Evolutionary conservation across 2,797 vertebrate species (phyloP), one percentile per base, ranked within the genome.

Genomic region (Periophthalmus magnuspinnatus): DNA sequence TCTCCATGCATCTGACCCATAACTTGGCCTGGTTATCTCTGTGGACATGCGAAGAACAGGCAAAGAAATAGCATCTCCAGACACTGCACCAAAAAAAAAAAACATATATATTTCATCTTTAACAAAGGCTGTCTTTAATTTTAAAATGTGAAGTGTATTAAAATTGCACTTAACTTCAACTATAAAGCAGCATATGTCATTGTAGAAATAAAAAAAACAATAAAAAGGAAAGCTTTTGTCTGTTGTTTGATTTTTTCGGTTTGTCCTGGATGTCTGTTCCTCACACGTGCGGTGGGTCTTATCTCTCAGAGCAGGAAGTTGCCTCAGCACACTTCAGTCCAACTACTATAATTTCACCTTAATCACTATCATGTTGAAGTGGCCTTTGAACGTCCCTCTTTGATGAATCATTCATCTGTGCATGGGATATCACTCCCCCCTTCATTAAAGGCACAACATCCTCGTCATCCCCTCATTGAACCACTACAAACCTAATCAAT

Each of bases 381-480:
- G 60, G 47, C 52, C 70, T 82, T 86, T 86, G 81, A 86, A 79
- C 65, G 38, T 10, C 59, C 57, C 50, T 58, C 71, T 88, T 84
- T 84, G 71, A 87, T 85, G 66, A 86, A 88, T 81, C 47, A 81
- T 86, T 87, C 62, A 85, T 79, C 38, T 69, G 71, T 74, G 65
- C 67, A 66, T 75, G 65, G 78, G 74, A 84, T 77, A 76, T 76
- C 65, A 75, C 78, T 68, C 61, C 48, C 75, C 54, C 32, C 62
- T 72, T 86, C 56, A 74, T 82, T 80, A 72, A 57, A 63, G 60
- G 17, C 60, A 55, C 65, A 61, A 74, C 57, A 66, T 68, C 59
- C 59, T 65, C n/a, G 55, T 70, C 22, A 48, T 41, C 71, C 33
- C 76, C 77, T 83, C 65, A 5, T 19, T 38, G 67, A 63, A 33